Evolutionary conservation across 2,797 vertebrate genomes (phyloP), one percentile per base, ranked within the genome.

Genomic region (Halcyon chelicuti): DNA sequence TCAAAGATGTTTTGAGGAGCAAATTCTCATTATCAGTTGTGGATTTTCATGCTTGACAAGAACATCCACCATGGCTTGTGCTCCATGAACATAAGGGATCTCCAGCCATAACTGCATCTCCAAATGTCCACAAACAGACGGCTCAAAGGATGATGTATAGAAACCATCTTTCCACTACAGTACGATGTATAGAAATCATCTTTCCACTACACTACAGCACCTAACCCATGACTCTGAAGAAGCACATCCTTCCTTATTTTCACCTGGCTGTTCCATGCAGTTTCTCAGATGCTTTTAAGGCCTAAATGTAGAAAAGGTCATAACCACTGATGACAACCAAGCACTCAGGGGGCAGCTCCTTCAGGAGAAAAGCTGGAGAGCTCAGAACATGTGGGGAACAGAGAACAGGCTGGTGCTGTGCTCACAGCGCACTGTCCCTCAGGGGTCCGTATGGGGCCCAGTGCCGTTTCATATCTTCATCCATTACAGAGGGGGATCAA

Each of bases 71-170:
- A 9, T 0, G 5, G 20, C 66, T 72, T 23, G 3, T 62, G n/a
- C 11, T 21, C 71, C 65, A 68, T 4, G 8, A 37, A 52, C 5
- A 37, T 1, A 1, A 10, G 19, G 12, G 57, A 33, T 54, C 35
- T 61, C 60, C 63, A 81, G 18, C 5, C 37, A 9, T 14, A 75
- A 11, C 28, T n/a, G 10, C 16, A 33, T 21, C 78, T 71, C 33
- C 4, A 0, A 21, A 42, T 33, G 31, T 47, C 23, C 29, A 17
- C 17, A 46, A 46, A 46, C 44, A 46, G 20, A 22, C 10, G 6
- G 44, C 33, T 73, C 26, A 1, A n/a, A 62, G 3, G 1, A 46
- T 1, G 2, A 18, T 7, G 33, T 7, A 14, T 0, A 2, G 33
- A 20, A 70, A 14, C 4, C 16, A 14, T 5, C 35, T 14, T 22